Base-by-base conservation (phyloP, 1,140 invertebrate species). In the Musca domestica region DNA sequence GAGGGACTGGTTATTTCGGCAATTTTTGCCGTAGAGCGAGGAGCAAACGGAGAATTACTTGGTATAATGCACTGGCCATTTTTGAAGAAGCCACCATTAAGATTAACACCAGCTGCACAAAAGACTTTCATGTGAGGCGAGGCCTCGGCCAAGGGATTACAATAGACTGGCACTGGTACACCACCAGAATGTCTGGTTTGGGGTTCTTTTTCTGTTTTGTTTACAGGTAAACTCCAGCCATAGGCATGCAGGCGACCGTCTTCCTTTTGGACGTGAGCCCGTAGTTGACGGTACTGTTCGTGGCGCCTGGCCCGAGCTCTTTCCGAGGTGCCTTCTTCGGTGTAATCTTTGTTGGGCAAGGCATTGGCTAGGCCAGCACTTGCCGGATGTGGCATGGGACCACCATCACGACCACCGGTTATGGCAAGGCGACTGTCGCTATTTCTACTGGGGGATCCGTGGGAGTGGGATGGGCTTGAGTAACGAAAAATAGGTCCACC, bases 191-290 rank as follows among this genome's bases (percentile, higher is more conserved):
- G 86, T 49, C 82, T 82, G 41, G 81, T 81, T 12, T 77, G 81
- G 52, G 83, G 82, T 68, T 73, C 74, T 77, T 81, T 69, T 74
- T 74, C 74, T 81, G 78, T 76, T 64, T 81, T 79, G 72, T 84
- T 83, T 73, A 92, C 93, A 0, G 97, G 96, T 71, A 99, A 86
- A 83, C 95, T 97, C 98, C 98, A 99, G 1, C 97, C 98, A 78
- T 99, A 99, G 0, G 97, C 97, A 75, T 93, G 92, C 76, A 97
- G 86, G 17, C 95, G 86, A 0, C 95, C 95, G 80, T 98, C 95
- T 82, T 98, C 96, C 80, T 98, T 97, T 73, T 92, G 90, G 3
- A 98, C 95, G 81, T 98, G 96, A 0, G 96, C 95, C 65, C 94
- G 88, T 4, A 93, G 94, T 83, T 96, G 90, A 56, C 93, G 89